Base-by-base conservation (phyloP, 2,888 invertebrate species). In the Agrochola lota region DNA sequence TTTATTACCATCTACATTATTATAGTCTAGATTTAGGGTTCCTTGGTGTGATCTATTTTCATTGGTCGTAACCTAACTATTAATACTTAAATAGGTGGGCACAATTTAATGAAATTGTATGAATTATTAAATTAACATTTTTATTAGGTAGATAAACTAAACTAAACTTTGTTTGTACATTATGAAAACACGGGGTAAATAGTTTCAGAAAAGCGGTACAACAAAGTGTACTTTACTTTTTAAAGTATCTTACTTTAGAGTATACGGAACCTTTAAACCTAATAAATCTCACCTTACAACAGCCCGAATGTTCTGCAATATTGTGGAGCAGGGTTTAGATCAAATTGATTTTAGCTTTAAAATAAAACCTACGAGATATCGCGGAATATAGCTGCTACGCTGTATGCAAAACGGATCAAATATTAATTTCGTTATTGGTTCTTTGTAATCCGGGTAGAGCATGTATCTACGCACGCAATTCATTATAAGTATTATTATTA, bases 281-380 rank as follows among this genome's bases (percentile, higher is more conserved):
- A 62, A 63, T 60, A 77, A 63, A 66, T 71, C 43, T 75, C 43
- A 46, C 9, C 52, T 57, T 66, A 74, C 62, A 74, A 52, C 71
- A 82, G 71, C 75, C 69, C 59, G 78, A 71, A 75, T 77, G 70
- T 73, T 70, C 40, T 74, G 80, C 78, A 86, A 84, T 88, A 84
- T 88, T 74, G 70, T n/a, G 52, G 30, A 76, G 52, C 71, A 86
- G 74, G 76, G 77, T 84, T 70, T 64, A 86, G 78, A 88, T 86
- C 80, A 88, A 88, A 87, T 86, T 86, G 87, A 87, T 86, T 81
- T 80, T 68, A 80, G 75, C 68, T 87, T 75, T 81, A 71, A 87
- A 81, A 85, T 81, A 81, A 85, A 78, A 85, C 67, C 40, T 63
- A 55, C 49, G 40, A 64, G 71, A 79, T 60, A 83, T 60, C 17